Percentiles rank a stretch among this genome's conserved stretches.
Conservation (phyloP, 2,888 invertebrate genomes). For the Lasius platythorax region DNA sequence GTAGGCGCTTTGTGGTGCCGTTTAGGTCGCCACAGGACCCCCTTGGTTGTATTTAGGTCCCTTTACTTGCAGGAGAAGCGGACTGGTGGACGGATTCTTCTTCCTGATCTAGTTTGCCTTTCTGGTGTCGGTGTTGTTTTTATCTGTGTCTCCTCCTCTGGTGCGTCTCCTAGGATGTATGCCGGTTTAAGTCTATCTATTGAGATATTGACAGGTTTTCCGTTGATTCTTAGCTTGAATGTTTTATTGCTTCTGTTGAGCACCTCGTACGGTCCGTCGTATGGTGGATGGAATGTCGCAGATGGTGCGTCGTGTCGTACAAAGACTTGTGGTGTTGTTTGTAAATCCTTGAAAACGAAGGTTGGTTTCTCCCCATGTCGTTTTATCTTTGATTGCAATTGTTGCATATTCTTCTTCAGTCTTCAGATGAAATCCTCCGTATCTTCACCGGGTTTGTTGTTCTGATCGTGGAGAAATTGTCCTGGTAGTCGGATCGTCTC, state of each 20-base stretch:
- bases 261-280: conserved; percentile 30
- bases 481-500: conserved; percentile 61
- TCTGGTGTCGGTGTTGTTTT: no score
- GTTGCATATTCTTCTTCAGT: conserved; percentile 35
- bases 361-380: conserved; percentile 46
- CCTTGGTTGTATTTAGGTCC: no score
- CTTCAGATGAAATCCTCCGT: conserved; percentile 37
- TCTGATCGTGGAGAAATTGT: conserved; percentile 41
- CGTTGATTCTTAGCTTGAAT: not conserved
- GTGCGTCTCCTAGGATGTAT: not conserved
- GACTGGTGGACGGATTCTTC: no score
- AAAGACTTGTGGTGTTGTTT: conserved; percentile 6
- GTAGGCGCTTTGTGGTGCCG: no score
- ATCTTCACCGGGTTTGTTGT: not conserved
- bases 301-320: not conserved
- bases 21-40: no score
- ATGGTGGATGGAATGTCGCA: conserved; percentile 8
- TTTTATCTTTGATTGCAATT: conserved; percentile 35
- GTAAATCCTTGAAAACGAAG: conserved; percentile 49
- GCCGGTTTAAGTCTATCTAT: not conserved
- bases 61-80: no score
- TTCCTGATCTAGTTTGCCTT: no score
- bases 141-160: no score
- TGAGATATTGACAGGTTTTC: not conserved
- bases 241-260: not conserved